These are phyloP conservation scores for Bagarius yarrelli DNA, from an alignment of 2,113 vertebrate species.

Conservation along the genomic window DNA sequence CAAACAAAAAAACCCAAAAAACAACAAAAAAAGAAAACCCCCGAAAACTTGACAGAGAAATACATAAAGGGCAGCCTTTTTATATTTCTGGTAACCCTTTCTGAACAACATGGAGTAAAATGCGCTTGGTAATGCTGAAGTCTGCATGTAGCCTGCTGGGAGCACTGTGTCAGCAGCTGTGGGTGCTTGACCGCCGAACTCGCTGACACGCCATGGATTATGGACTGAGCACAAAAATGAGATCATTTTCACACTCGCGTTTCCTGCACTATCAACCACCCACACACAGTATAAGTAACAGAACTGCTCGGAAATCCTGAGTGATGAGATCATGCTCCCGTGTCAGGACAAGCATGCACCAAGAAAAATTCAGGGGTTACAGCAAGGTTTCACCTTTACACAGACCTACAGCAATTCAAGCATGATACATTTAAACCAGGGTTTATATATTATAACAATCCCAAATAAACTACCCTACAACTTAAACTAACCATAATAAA, in stretches of 20 bases:
- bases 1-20: slow-evolving; percentile 16
- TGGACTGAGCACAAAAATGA: not conserved
- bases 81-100: not conserved
- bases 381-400: not conserved
- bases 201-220: not conserved
- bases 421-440: not conserved
- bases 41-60: not conserved
- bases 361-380: slow-evolving; percentile 1
- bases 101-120: not conserved
- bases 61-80: not conserved
- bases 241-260: not conserved
- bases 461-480: not conserved
- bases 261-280: not conserved
- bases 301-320: slow-evolving; percentile 22
- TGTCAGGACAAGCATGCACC: slow-evolving; percentile 41
- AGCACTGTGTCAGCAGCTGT: not conserved
- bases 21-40: too few relatives aligned
- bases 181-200: not conserved
- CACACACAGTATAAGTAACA: not conserved
- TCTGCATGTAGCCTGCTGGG: not conserved
- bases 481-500: not conserved
- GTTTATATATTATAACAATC: not conserved
- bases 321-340: slow-evolving; percentile 48
- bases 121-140: not conserved
- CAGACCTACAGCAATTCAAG: not conserved